A percentile compares a stretch with the other conserved stretches of the same genome.
phyloP scores from a whole-genome alignment of 2,797 vertebrate species.

The Eurystomus glaucurus region DNA sequence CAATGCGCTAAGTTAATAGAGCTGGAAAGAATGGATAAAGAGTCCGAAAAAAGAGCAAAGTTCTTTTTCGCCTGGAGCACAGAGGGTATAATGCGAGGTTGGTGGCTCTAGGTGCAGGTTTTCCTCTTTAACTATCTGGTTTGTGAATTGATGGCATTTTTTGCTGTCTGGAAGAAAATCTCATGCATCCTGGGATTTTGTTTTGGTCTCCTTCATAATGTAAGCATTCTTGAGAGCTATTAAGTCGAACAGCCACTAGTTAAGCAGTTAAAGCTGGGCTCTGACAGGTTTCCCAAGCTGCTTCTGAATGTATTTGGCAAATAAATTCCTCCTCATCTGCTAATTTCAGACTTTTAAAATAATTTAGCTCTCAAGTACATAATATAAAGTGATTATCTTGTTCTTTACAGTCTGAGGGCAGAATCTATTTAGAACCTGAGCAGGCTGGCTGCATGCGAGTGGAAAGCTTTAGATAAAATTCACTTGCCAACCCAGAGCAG shows the following conservation, averaged over 20 bases:
- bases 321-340: slow-evolving; percentile 73
- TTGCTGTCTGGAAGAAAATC: slow-evolving; percentile 29
- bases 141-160: neutral
- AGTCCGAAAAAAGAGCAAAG: neutral
- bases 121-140: neutral
- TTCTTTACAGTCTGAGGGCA: slow-evolving; percentile 62
- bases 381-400: slow-evolving; percentile 67
- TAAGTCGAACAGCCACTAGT: slow-evolving; percentile 53
- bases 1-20: neutral
- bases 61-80: neutral
- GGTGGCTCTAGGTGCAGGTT: neutral
- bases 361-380: slow-evolving; percentile 66
- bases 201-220: neutral
- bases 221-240: slow-evolving; percentile 38
- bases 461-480: slow-evolving; percentile 40
- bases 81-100: neutral
- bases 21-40: neutral
- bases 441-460: slow-evolving; percentile 25
- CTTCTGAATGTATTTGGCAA: slow-evolving; percentile 66
- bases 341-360: slow-evolving; percentile 75
- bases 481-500: neutral
- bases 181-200: neutral
- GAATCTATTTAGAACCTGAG: slow-evolving; percentile 67
- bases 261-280: slow-evolving; percentile 61
- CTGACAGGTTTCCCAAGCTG: slow-evolving; percentile 70